These are phyloP conservation scores for Pygathrix nemaeus DNA, from an alignment of 2,113 vertebrate species.

Conservation along the genomic window DNA sequence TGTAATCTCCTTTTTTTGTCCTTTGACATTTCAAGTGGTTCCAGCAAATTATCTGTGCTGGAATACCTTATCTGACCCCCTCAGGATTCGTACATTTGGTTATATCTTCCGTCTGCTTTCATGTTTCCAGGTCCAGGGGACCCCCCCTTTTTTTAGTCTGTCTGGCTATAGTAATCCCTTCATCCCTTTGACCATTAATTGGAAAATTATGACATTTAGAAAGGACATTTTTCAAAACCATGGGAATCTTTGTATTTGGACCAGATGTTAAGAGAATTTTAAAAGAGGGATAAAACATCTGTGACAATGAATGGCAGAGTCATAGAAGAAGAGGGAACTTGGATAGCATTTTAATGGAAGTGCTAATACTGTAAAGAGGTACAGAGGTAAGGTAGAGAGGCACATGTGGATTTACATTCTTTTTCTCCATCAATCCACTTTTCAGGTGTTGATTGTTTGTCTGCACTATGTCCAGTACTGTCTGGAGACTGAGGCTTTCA, in stretches of 20 bases:
- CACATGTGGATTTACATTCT: background rate
- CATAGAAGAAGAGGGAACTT: background rate
- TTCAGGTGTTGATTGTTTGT: background rate
- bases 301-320: background rate
- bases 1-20: background rate
- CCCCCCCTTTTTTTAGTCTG: background rate
- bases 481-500: background rate
- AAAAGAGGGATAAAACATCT: slow-evolving; percentile 54
- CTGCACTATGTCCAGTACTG: rapidly evolving
- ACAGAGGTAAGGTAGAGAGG: no score
- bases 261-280: slow-evolving; percentile 72
- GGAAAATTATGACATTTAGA: slow-evolving; percentile 74
- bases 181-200: slow-evolving; percentile 68
- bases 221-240: slow-evolving; percentile 68
- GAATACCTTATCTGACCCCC: background rate
- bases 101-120: background rate
- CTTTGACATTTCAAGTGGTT: background rate
- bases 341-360: background rate
- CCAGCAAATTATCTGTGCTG: background rate
- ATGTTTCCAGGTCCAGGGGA: background rate
- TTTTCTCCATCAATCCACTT: background rate
- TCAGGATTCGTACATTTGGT: background rate
- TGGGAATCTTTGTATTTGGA: slow-evolving; percentile 62
- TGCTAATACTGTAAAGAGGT: background rate
- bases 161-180: slow-evolving; percentile 56